phyloP scores from a whole-genome alignment of 1,140 invertebrate species.

The Idris sp. region DNA sequence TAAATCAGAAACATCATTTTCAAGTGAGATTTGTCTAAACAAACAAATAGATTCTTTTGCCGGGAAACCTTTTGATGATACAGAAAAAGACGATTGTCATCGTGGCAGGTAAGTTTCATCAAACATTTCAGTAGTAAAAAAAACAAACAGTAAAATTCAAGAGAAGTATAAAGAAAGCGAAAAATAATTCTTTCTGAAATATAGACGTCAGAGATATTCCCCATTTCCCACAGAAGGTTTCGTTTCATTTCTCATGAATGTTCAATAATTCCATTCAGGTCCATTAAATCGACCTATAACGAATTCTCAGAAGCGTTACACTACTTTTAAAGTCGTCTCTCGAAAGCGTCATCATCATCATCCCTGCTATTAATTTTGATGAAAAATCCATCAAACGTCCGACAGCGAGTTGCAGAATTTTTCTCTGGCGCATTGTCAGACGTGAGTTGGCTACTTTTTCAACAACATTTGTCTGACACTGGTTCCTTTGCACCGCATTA shows the following conservation, averaged over 20 bases:
- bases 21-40: no score
- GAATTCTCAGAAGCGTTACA: slow-evolving; percentile 57
- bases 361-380: slow-evolving; percentile 62
- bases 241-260: slow-evolving; percentile 42
- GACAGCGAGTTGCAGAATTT: slow-evolving; percentile 57
- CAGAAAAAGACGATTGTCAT: no score
- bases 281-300: slow-evolving; percentile 56
- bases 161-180: slow-evolving; percentile 12
- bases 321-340: slow-evolving; percentile 41
- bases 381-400: slow-evolving; percentile 61
- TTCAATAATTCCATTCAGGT: slow-evolving; percentile 56
- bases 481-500: slow-evolving; percentile 44
- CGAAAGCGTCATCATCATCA: slow-evolving; percentile 57
- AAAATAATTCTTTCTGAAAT: slow-evolving; percentile 29
- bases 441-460: slow-evolving; percentile 59
- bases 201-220: not conserved
- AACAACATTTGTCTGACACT: slow-evolving; percentile 52
- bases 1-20: no score
- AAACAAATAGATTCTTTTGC: no score
- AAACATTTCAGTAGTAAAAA: no score
- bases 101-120: no score
- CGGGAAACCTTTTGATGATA: no score
- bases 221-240: slow-evolving; percentile 17
- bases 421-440: slow-evolving; percentile 56
- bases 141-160: no score